A percentile compares a stretch with the other conserved stretches of the same genome.
Evolutionary conservation across 2,888 invertebrate species (phyloP).

Genomic region (Drosophila longiperda): DNA sequence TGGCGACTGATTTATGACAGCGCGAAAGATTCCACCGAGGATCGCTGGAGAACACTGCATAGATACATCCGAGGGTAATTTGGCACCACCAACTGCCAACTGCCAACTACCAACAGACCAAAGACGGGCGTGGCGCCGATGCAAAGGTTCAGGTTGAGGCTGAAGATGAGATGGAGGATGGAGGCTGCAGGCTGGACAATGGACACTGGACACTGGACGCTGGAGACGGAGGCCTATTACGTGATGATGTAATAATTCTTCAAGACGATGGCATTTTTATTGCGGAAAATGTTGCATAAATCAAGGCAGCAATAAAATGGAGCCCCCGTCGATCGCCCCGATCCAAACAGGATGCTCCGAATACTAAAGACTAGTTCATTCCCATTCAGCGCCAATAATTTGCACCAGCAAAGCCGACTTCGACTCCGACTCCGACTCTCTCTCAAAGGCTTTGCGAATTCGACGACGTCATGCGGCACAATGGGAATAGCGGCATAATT

Average conservation of each 20-base stretch:
- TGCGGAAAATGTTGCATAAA: constrained; percentile 80
- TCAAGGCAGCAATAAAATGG: constrained; percentile 77
- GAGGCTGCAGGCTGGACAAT: too few species aligned
- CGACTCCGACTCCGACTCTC: not conserved
- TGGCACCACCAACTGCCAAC: constrained; percentile 42
- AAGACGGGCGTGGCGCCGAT: constrained; percentile 70
- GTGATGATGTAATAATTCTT: constrained; percentile 81
- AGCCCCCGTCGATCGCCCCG: constrained; percentile 58
- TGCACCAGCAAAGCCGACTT: constrained; percentile 55
- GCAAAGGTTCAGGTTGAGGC: not conserved
- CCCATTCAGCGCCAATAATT: constrained; percentile 63
- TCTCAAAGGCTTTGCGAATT: constrained; percentile 48
- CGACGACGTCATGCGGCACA: constrained; percentile 60
- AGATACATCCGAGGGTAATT: constrained; percentile 62
- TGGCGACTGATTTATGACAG: constrained; percentile 76
- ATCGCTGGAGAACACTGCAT: constrained; percentile 33
- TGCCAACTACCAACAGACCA: constrained; percentile 33
- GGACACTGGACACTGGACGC: constrained; percentile 1
- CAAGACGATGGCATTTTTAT: constrained; percentile 75
- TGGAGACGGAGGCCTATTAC: constrained; percentile 67
- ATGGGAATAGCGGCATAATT: constrained; percentile 62
- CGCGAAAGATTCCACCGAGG: constrained; percentile 61
- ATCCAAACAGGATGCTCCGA: constrained; percentile 63
- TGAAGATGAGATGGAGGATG: not conserved
- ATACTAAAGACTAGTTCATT: constrained; percentile 56